These are phyloP conservation scores for Drosophila miranda DNA, from an alignment of 1,140 invertebrate genomes.

Conservation along the genomic window DNA sequence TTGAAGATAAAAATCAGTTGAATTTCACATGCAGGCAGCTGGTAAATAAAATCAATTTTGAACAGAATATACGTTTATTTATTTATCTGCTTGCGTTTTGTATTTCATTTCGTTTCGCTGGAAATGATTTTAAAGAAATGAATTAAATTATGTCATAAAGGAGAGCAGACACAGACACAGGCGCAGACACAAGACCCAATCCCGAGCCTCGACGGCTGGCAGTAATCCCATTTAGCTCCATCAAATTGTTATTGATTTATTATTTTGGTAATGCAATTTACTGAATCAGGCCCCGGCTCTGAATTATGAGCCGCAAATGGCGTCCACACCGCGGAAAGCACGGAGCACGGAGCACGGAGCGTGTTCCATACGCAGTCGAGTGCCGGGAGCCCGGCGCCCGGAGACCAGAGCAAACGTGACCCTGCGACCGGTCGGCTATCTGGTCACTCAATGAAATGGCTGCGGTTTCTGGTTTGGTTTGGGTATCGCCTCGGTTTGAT, in stretches of 20 bases:
- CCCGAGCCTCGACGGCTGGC: constrained; percentile 38
- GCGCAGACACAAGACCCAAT: neutral
- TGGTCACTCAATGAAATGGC: constrained; percentile 50
- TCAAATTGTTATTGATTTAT: constrained; percentile 76
- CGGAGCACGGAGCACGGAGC: constrained; percentile 1
- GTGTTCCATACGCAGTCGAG: neutral
- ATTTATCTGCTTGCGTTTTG: constrained; percentile 25
- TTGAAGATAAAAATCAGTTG: constrained; percentile 49
- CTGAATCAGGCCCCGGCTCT: neutral
- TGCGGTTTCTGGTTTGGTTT: constrained; percentile 41
- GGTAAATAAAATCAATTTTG: constrained; percentile 62
- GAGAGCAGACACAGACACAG: constrained; percentile 33
- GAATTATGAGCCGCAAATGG: constrained; percentile 52
- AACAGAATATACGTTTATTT: constrained; percentile 33
- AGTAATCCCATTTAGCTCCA: constrained; percentile 71
- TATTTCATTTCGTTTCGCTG: constrained; percentile 11
- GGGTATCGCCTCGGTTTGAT: constrained; percentile 11
- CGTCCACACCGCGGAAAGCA: constrained; percentile 16
- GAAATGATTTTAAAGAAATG: constrained; percentile 63
- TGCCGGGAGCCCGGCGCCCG: neutral
- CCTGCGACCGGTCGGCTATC: constrained; percentile 4
- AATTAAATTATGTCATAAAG: constrained; percentile 75
- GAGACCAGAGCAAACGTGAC: constrained; percentile 35
- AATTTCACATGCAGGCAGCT: constrained; percentile 54
- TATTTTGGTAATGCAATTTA: constrained; percentile 78